Percentiles rank a stretch among this genome's conserved stretches.
Evolutionary conservation across 1,140 invertebrate species (phyloP).

Genomic region (Limonius californicus): DNA sequence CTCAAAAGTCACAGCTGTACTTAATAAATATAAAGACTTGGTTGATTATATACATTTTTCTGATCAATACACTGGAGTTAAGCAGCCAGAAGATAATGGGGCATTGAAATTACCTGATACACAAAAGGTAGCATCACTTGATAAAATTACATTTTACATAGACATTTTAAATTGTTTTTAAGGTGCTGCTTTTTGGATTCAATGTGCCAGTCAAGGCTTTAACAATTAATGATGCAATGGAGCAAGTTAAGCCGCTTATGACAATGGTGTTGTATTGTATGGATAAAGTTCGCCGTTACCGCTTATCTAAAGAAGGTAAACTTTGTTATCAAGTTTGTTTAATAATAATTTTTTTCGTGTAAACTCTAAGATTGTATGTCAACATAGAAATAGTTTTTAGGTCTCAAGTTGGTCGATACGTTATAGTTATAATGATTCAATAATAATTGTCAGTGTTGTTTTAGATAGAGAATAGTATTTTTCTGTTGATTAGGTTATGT

Average conservation of each 20-base stretch:
- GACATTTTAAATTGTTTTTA: slow-evolving; percentile 16
- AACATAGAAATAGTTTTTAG: too few species aligned
- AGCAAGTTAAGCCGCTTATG: slow-evolving; percentile 74
- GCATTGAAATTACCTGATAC: slow-evolving; percentile 43
- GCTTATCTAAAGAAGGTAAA: slow-evolving; percentile 86
- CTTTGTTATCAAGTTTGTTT: not conserved
- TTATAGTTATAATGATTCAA: not conserved
- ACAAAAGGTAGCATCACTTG: slow-evolving; percentile 35
- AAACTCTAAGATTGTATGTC: too few species aligned
- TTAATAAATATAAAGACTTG: slow-evolving; percentile 80
- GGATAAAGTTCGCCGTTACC: slow-evolving; percentile 85
- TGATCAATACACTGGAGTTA: slow-evolving; percentile 89
- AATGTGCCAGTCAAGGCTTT: slow-evolving; percentile 70
- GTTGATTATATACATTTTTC: slow-evolving; percentile 97
- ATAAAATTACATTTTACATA: slow-evolving; percentile 4
- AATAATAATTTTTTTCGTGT: slow-evolving; percentile 2
- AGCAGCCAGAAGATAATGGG: slow-evolving; percentile 67
- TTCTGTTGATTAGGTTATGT: too few species aligned
- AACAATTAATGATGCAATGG: slow-evolving; percentile 58
- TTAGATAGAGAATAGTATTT: too few species aligned
- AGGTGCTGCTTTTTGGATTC: slow-evolving; percentile 80
- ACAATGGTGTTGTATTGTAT: slow-evolving; percentile 87
- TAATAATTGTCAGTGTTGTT: too few species aligned
- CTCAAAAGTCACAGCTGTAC: slow-evolving; percentile 72
- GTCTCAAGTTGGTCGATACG: too few species aligned